Conservation (phyloP, 1,140 invertebrate genomes). For the Uloborus diversus region DNA sequence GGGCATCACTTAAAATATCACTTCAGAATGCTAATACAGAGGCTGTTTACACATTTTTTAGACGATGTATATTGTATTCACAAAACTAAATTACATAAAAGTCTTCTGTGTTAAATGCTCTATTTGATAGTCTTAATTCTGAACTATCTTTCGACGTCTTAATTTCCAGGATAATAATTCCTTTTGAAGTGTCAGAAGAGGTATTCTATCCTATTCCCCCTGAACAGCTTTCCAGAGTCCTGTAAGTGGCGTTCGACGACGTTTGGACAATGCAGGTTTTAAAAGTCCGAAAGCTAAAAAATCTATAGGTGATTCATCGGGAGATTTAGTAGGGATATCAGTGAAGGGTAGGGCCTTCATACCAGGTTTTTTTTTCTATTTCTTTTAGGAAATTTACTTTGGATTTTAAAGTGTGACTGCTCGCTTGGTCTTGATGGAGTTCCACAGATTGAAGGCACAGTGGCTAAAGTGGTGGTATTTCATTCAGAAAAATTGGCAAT, state of each 20-base stretch:
- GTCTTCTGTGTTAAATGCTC: not conserved
- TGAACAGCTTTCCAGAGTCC: not conserved
- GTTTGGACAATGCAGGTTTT: not conserved
- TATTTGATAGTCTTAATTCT: not conserved
- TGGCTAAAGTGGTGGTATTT: not conserved
- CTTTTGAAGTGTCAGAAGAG: not conserved
- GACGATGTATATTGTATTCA: not conserved
- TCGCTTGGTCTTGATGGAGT: not conserved
- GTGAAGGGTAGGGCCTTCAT: not conserved
- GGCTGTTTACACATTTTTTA: not conserved
- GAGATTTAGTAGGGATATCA: not conserved
- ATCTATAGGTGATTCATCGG: not conserved
- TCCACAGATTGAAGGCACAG: constrained; percentile 3
- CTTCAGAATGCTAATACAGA: too few relatives aligned
- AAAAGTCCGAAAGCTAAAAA: not conserved
- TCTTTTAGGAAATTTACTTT: not conserved
- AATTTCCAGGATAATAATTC: not conserved
- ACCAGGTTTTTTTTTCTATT: not conserved
- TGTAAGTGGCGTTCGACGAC: not conserved
- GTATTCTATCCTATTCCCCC: not conserved
- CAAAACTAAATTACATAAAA: not conserved
- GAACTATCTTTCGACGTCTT: not conserved
- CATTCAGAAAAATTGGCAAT: not conserved
- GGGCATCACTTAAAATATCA: too few relatives aligned
- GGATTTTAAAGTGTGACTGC: not conserved